Evolutionary conservation across 2,113 vertebrate species (phyloP).

Genomic region (Sphaerodactylus townsendi): DNA sequence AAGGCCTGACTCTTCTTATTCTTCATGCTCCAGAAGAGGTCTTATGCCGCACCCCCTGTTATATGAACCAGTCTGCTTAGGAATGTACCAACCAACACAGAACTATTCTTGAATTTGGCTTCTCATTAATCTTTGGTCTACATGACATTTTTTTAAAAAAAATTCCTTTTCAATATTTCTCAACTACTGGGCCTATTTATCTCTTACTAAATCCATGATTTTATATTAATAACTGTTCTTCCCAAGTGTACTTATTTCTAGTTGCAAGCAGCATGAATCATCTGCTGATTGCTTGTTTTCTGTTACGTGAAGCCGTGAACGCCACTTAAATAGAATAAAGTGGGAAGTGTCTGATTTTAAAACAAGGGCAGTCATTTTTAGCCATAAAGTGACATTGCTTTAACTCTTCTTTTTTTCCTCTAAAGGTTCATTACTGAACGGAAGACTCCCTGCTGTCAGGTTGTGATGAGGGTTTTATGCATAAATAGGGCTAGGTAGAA

Average conservation of each 20-base stretch:
- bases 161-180: no score
- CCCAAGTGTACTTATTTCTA: conserved; percentile 39
- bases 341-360: neutral
- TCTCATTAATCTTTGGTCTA: no score
- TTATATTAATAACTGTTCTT: conserved; percentile 49
- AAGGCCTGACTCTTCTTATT: no score
- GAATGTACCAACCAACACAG: no score
- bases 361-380: conserved; percentile 54
- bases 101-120: no score
- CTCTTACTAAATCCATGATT: no score
- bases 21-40: no score
- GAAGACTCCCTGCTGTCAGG: conserved; percentile 19
- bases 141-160: no score
- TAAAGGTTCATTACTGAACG: conserved; percentile 28
- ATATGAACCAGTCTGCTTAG: no score
- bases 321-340: conserved; percentile 42
- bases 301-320: conserved; percentile 30
- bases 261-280: conserved; percentile 18
- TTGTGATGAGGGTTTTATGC: conserved; percentile 31
- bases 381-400: conserved; percentile 28
- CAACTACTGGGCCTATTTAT: no score
- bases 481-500: conserved; percentile 43
- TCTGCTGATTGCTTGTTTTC: conserved; percentile 43
- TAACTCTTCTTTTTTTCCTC: neutral
- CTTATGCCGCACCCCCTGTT: no score